Conservation (phyloP, 2,888 invertebrate genomes). For the Leptinotarsa juncta region DNA sequence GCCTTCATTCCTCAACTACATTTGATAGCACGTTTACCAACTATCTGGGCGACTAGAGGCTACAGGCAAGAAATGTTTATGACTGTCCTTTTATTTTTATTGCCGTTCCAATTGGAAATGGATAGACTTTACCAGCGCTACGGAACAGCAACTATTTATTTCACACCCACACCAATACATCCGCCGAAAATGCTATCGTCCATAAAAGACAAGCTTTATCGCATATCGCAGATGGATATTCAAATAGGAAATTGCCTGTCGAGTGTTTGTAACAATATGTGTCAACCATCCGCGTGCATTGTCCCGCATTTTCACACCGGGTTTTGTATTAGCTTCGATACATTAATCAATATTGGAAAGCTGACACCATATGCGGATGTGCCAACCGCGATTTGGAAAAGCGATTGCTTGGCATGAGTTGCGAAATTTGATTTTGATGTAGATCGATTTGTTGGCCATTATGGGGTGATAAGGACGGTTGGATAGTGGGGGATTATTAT, state of each 20-base stretch:
- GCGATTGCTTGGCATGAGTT: slow-evolving; percentile 6
- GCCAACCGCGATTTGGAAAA: slow-evolving; percentile 8
- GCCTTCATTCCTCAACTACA: no score
- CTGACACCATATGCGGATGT: slow-evolving; percentile 17
- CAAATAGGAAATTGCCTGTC: slow-evolving; percentile 19
- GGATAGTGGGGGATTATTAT: neutral
- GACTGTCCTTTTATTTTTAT: no score
- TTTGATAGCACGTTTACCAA: no score
- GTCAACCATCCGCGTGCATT: neutral
- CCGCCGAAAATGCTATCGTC: neutral
- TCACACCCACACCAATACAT: neutral
- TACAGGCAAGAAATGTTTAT: no score
- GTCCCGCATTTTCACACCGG: slow-evolving; percentile 14
- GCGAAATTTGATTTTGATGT: slow-evolving; percentile 15
- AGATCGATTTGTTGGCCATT: slow-evolving; percentile 14
- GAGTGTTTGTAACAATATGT: slow-evolving; percentile 12
- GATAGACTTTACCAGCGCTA: no score
- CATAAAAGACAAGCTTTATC: neutral
- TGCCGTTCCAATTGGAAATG: no score
- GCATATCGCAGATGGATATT: slow-evolving; percentile 2
- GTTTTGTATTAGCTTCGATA: slow-evolving; percentile 10
- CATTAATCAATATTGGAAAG: slow-evolving; percentile 19
- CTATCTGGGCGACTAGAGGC: no score
- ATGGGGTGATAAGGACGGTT: neutral
- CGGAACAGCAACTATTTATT: neutral